phyloP scores from a whole-genome alignment of 2,888 invertebrate genomes.

The Agonopterix alstromeriana region DNA sequence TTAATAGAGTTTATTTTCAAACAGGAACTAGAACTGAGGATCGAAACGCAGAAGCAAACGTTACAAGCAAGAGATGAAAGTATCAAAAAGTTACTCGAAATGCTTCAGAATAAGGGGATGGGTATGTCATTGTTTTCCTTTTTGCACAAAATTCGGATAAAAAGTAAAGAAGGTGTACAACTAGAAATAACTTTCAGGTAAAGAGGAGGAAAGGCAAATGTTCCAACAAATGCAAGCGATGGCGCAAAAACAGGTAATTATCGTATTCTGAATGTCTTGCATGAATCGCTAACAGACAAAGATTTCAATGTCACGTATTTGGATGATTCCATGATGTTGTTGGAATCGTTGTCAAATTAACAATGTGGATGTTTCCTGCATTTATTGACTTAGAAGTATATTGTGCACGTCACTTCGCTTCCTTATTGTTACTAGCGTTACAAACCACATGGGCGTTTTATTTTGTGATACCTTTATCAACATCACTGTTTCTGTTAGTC shows the following conservation, averaged over 20 bases:
- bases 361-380: constrained; percentile 29
- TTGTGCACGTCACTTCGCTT: constrained; percentile 66
- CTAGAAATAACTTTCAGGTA: constrained; percentile 80
- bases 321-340: constrained; percentile 9
- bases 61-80: constrained; percentile 97
- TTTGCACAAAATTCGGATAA: neutral
- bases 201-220: constrained; percentile 97
- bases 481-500: constrained; percentile 72
- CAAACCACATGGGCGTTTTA: constrained; percentile 72
- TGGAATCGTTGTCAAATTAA: constrained; percentile 39
- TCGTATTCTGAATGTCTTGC: constrained; percentile 30
- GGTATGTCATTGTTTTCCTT: constrained; percentile 78
- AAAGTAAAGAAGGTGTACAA: constrained; percentile 47
- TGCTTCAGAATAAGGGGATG: constrained; percentile 98
- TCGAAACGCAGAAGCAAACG: constrained; percentile 99
- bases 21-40: constrained; percentile 95
- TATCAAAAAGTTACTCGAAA: constrained; percentile 98
- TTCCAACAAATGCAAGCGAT: constrained; percentile 97
- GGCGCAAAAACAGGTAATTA: constrained; percentile 95
- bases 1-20: constrained; percentile 15
- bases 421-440: constrained; percentile 48
- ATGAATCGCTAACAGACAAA: constrained; percentile 28
- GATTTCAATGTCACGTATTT: constrained; percentile 20
- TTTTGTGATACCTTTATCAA: constrained; percentile 77
- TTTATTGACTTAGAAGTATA: constrained; percentile 38